Conservation (phyloP, 2,797 vertebrate genomes). For the Limosa lapponica region DNA sequence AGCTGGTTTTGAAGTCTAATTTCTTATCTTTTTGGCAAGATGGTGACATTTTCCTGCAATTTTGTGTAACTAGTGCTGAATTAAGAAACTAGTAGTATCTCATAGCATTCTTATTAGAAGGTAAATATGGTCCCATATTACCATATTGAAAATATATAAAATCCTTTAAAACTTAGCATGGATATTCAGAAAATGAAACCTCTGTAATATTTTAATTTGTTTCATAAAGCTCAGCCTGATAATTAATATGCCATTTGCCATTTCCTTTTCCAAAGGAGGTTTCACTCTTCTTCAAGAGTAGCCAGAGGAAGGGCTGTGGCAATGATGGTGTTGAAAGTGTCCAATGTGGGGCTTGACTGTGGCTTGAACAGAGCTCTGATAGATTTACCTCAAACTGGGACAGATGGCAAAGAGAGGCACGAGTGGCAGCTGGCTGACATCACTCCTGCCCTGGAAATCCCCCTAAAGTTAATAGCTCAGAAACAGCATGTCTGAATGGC, state of each 20-base stretch:
- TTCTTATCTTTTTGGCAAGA: neutral
- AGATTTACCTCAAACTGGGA: too few relatives aligned
- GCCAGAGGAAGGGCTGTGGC: neutral
- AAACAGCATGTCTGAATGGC: accelerated
- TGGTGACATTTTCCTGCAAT: neutral
- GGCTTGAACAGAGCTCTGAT: too few relatives aligned
- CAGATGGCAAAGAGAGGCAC: neutral
- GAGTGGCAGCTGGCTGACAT: neutral
- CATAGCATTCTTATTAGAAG: neutral
- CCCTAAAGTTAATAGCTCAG: neutral
- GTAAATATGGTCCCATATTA: neutral
- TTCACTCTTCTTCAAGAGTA: neutral
- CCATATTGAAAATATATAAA: neutral
- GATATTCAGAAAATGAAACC: neutral
- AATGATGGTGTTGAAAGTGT: too few relatives aligned
- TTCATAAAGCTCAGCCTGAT: neutral
- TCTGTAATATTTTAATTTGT: neutral
- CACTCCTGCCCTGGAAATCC: neutral
- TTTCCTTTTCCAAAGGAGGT: neutral
- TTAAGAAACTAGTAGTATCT: neutral
- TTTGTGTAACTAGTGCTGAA: neutral
- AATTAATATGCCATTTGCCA: neutral
- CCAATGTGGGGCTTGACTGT: too few relatives aligned
- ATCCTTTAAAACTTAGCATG: neutral
- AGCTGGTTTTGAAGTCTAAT: neutral